Conservation (phyloP, 1,140 invertebrate species). For the Drosophila repleta region DNA sequence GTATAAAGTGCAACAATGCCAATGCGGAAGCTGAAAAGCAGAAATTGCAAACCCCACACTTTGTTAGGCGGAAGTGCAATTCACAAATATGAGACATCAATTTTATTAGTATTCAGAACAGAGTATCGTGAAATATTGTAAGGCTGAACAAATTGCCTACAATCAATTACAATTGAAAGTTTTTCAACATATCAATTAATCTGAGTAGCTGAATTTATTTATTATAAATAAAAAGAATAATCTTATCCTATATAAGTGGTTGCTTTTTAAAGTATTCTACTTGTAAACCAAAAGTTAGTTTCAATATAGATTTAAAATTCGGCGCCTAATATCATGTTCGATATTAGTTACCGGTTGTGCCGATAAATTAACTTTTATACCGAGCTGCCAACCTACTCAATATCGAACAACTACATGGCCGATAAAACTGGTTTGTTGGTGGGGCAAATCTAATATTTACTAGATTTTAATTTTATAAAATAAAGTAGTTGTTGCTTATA, state of each 20-base stretch:
- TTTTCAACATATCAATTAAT: too few relatives aligned
- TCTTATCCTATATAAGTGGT: neutral
- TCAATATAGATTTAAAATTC: neutral
- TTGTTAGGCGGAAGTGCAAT: conserved; percentile 31
- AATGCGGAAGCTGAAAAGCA: conserved; percentile 42
- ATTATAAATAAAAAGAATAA: neutral
- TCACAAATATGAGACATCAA: conserved; percentile 5
- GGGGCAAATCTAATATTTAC: neutral
- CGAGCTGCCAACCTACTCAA: conserved; percentile 1
- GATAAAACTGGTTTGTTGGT: conserved; percentile 3
- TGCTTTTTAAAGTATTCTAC: too few relatives aligned
- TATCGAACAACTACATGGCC: neutral
- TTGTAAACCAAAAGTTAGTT: neutral
- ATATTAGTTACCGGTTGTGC: neutral
- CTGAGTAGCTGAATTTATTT: too few relatives aligned
- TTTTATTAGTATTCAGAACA: conserved; percentile 15
- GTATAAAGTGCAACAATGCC: conserved; percentile 18
- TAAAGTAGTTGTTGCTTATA: too few relatives aligned
- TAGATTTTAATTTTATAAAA: too few relatives aligned
- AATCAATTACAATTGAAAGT: neutral
- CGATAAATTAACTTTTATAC: neutral
- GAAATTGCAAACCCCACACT: conserved; percentile 8
- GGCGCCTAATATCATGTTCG: neutral
- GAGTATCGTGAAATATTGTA: neutral
- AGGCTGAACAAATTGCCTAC: too few relatives aligned